Evolutionary conservation across 2,797 vertebrate genomes (phyloP), one percentile per base, ranked within the genome.

Genomic region (Sebastes elongatus): DNA sequence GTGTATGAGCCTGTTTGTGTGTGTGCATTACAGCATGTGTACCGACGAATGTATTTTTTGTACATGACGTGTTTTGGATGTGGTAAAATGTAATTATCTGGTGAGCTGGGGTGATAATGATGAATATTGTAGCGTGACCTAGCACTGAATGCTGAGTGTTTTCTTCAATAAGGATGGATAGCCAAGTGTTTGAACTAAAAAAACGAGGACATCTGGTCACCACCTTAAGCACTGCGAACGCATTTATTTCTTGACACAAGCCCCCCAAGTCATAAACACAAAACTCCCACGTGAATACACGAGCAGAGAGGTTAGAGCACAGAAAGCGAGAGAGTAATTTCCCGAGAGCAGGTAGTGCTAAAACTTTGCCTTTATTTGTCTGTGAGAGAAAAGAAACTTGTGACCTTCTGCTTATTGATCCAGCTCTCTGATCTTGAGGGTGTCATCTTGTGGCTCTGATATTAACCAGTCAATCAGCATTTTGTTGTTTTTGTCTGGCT

Each of bases 321-420:
- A 32, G 27, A 71, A 81, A 78, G 60, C 1, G 0, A 75, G 69
- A 74, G 59, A 22, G 59, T 84, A 57, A 88, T 86, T 80, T 84
- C 84, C 78, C 20, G 18, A 72, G 73, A 80, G 81, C 65, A 72
- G 67, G 49, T n/a, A 66, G 49, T 13, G 25, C 46, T 71, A 23
- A 76, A 73, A 83, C 68, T 14, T 52, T 20, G 32, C 70, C 59
- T 84, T 84, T 75, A 76, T 76, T 81, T 86, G 65, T 89, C 62
- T 70, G 65, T 14, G 62, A 76, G 56, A 69, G 67, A 71, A 60
- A 61, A 42, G 22, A 81, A 80, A 80, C 73, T 7, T 25, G 53
- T 84, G 82, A 93, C 84, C 86, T 88, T 88, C 75, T 83, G 60
- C 64, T 81, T 85, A 88, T 87, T 77, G 89, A 90, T 88, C 84